These are phyloP conservation scores for Drosophila equinoxialis DNA, from an alignment of 1,140 invertebrate species.

Conservation along the genomic window DNA sequence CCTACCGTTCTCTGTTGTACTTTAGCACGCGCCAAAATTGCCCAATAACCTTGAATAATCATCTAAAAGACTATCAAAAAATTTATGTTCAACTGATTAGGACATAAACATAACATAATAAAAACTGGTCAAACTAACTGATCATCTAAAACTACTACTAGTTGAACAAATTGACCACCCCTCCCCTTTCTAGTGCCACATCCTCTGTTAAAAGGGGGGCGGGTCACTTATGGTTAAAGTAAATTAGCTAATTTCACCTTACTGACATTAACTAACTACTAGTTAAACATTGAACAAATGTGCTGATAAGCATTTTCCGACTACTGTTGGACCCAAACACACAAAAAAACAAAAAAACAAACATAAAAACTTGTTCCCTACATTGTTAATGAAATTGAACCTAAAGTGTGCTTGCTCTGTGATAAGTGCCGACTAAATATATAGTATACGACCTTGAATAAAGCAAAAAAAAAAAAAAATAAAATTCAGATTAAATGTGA, in stretches of 20 bases:
- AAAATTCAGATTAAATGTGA: no score
- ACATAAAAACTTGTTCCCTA: not conserved
- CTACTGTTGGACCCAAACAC: not conserved
- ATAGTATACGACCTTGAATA: constrained; percentile 1
- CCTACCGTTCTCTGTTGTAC: not conserved
- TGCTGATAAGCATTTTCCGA: constrained; percentile 6
- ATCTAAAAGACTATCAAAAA: constrained; percentile 12
- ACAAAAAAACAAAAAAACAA: not conserved
- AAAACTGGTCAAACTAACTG: not conserved
- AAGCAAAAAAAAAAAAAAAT: no score
- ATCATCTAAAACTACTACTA: not conserved
- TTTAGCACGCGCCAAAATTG: constrained; percentile 62
- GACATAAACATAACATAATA: constrained; percentile 48
- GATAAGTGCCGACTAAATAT: not conserved
- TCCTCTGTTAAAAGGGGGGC: no score
- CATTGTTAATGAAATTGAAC: not conserved
- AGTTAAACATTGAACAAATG: constrained; percentile 13
- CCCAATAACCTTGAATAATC: constrained; percentile 51
- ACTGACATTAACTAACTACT: constrained; percentile 1
- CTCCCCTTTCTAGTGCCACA: no score
- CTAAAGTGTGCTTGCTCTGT: not conserved
- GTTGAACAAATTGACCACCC: constrained; percentile 7
- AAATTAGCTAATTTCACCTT: constrained; percentile 6
- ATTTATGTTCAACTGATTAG: constrained; percentile 39
- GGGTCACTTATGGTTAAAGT: not conserved